Percentiles rank a stretch among this genome's conserved stretches.
Evolutionary conservation across 2,888 invertebrate genomes (phyloP).

Genomic region (Sinhomidia bicolor): DNA sequence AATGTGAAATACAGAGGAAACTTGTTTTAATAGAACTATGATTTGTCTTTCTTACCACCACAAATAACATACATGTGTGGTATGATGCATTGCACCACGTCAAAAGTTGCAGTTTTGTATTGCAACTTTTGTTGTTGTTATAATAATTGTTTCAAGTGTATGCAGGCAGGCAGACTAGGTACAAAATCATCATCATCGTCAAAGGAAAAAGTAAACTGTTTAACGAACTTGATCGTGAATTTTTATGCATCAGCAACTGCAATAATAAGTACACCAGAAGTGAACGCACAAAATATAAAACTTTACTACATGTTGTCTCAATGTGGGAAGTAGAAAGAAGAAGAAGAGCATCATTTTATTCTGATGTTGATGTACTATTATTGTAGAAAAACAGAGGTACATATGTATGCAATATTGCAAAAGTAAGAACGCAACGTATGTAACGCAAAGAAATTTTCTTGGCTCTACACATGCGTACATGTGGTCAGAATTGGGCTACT

Average conservation of each 20-base stretch:
- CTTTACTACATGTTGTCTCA: not conserved
- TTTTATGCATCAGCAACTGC: constrained; percentile 52
- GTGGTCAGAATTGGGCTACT: constrained; percentile 63
- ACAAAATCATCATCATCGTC: no score
- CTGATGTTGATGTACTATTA: no score
- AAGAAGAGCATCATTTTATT: no score
- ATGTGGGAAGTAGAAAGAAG: constrained; percentile 15
- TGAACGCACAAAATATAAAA: not conserved
- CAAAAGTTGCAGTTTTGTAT: not conserved
- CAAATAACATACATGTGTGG: no score
- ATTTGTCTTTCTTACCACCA: not conserved
- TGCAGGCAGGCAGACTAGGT: not conserved
- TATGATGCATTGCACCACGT: not conserved
- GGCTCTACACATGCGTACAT: constrained; percentile 8
- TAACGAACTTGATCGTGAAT: constrained; percentile 60
- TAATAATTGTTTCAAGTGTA: no score
- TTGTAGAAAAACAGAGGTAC: no score
- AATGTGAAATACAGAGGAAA: constrained; percentile 48
- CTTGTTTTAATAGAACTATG: constrained; percentile 39
- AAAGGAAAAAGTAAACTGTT: not conserved
- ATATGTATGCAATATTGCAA: not conserved
- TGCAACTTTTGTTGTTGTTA: no score
- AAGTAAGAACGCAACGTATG: no score
- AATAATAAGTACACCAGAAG: not conserved
- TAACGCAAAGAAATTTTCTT: no score